Evolutionary conservation across 2,888 invertebrate species (phyloP).

Genomic region (Thysanoteuthis rhombus): DNA sequence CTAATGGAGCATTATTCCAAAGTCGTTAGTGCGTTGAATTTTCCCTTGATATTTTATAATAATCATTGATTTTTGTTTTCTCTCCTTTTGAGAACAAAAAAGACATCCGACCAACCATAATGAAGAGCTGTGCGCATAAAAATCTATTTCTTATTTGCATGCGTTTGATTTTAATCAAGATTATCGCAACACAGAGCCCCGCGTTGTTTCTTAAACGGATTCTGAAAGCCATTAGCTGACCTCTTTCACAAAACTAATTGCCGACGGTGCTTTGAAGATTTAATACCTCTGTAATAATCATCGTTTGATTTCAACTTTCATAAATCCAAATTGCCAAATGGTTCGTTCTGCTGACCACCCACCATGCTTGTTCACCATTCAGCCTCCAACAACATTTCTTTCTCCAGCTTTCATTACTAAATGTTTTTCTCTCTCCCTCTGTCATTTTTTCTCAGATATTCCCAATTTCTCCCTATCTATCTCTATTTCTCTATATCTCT

Average conservation of each 20-base stretch:
- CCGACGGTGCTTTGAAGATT: conserved; percentile 21
- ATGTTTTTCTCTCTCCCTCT: background rate
- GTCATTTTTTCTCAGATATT: too few relatives aligned
- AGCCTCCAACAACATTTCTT: too few relatives aligned
- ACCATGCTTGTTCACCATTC: background rate
- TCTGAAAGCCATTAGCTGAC: conserved; percentile 21
- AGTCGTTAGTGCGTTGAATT: background rate
- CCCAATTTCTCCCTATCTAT: background rate
- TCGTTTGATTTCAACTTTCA: background rate
- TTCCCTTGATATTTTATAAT: background rate
- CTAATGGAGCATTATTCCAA: too few relatives aligned
- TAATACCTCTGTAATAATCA: background rate
- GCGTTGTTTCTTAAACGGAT: background rate
- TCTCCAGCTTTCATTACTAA: background rate
- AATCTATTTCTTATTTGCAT: conserved; percentile 20
- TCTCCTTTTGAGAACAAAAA: background rate
- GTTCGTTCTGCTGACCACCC: background rate
- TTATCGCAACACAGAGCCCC: background rate
- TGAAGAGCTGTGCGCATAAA: background rate
- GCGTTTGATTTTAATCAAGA: conserved; percentile 24
- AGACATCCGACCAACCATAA: background rate
- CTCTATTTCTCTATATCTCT: background rate
- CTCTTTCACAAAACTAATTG: conserved; percentile 31
- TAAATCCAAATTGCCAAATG: background rate
- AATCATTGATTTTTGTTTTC: background rate